phyloP scores from a whole-genome alignment of 2,888 invertebrate genomes.

The Harpagoxenus sublaevis region DNA sequence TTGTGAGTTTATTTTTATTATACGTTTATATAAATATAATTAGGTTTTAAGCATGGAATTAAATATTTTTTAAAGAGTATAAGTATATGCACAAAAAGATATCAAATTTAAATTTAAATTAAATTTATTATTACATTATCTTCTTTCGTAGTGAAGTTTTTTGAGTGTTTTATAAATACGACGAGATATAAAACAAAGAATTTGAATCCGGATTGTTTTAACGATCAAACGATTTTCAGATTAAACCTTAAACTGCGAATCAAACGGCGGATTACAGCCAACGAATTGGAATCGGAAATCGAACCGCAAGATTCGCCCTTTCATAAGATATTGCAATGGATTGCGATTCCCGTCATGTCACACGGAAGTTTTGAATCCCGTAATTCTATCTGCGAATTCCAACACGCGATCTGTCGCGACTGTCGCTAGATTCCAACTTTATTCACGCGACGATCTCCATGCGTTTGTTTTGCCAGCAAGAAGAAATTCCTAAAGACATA shows the following conservation, averaged over 20 bases:
- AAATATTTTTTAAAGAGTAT: background rate
- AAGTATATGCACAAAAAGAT: background rate
- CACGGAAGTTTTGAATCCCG: conserved; percentile 14
- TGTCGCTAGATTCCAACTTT: background rate
- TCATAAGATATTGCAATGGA: conserved; percentile 2
- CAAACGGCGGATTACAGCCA: background rate
- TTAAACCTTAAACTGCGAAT: conserved; percentile 23
- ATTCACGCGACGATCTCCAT: background rate
- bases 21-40: background rate
- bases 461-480: background rate
- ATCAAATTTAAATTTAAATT: no score
- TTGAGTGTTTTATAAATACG: background rate
- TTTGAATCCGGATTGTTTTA: background rate
- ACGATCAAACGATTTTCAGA: conserved; percentile 13
- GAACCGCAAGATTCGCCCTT: conserved; percentile 8
- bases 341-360: conserved; percentile 13
- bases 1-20: conserved; percentile 3
- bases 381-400: conserved; percentile 20
- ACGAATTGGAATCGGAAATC: conserved; percentile 33
- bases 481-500: background rate
- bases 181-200: background rate
- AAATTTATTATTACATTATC: background rate
- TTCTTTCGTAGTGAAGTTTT: background rate
- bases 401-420: conserved; percentile 1
- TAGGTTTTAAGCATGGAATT: background rate